Base-by-base conservation (phyloP, 2,113 vertebrate genomes). In the Perca schrenkii region DNA sequence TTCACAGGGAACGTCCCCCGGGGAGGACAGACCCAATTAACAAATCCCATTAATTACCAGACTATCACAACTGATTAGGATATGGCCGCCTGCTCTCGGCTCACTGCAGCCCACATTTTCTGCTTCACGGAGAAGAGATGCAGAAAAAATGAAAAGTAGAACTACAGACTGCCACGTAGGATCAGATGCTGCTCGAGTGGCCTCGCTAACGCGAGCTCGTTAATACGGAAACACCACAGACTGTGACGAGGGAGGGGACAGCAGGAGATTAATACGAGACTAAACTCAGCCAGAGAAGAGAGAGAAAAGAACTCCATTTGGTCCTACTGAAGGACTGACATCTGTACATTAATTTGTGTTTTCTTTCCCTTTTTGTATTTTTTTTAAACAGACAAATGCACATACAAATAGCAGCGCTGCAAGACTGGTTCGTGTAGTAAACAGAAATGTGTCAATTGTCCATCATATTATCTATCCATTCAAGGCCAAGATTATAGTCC, bases 1-100 rank as follows among this genome's bases (percentile, higher is more conserved):
- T 91, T 92, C 92, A 87, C 87, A 83, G 87, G 77, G 71, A 83
- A 79, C 66, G 31, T 90, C 91, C 78, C 84, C 84, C 6, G n/a
- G 85, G 88, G 93, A 91, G 34, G 66, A 80, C 77, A 90, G 90
- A 93, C 86, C 93, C 90, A 95, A 94, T 95, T 95, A 95, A 92
- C 91, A 93, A 91, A 93, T 94, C 90, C 87, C 83, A 92, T 94
- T 95, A 94, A 94, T 95, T 94, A 94, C 68, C 71, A 91, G 84
- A 93, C 92, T 86, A 92, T 94, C 93, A 91, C 92, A 94, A 87
- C 89, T 89, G 91, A 94, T 94, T 94, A 94, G 89, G 78, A 89
- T 81, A 86, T 79, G 92, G 90, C 86, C 73, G 84, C 87, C 85
- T 91, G 91, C 91, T 92, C 72, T 56, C 77, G 84, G 86, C 91